Evolutionary conservation across 2,888 invertebrate genomes (phyloP).

Genomic region (Neocrepidodera transversa): DNA sequence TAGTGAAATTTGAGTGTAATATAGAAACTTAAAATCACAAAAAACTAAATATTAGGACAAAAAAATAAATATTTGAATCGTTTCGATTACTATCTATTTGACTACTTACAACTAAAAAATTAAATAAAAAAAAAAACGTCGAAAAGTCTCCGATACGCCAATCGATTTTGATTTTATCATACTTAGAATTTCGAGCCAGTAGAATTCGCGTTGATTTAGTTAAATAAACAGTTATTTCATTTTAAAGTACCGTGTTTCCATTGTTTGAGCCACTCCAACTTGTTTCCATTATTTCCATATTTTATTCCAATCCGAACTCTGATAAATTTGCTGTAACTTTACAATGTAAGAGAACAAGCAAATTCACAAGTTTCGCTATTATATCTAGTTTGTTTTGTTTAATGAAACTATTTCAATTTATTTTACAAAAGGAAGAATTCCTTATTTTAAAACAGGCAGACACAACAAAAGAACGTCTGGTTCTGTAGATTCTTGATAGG

Average conservation of each 20-base stretch:
- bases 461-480: too few species aligned
- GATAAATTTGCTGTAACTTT: conserved; percentile 17
- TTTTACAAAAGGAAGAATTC: too few species aligned
- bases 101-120: too few species aligned
- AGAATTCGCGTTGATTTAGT: conserved; percentile 10
- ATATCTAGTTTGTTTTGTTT: neutral
- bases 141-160: neutral
- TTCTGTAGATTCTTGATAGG: too few species aligned
- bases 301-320: conserved; percentile 16
- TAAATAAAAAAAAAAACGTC: too few species aligned
- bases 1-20: too few species aligned
- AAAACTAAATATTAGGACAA: neutral
- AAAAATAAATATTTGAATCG: neutral
- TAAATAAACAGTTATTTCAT: conserved; percentile 14
- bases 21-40: too few species aligned
- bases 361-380: neutral
- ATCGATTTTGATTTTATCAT: conserved; percentile 1
- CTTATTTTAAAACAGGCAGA: too few species aligned
- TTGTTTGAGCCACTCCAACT: conserved; percentile 14
- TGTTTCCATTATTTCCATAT: conserved; percentile 17
- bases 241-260: conserved; percentile 1
- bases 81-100: too few species aligned
- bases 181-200: neutral
- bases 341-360: conserved; percentile 9
- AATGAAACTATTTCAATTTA: too few species aligned